These are phyloP conservation scores for Callimorpha dominula DNA, from an alignment of 2,888 invertebrate genomes.

Conservation along the genomic window DNA sequence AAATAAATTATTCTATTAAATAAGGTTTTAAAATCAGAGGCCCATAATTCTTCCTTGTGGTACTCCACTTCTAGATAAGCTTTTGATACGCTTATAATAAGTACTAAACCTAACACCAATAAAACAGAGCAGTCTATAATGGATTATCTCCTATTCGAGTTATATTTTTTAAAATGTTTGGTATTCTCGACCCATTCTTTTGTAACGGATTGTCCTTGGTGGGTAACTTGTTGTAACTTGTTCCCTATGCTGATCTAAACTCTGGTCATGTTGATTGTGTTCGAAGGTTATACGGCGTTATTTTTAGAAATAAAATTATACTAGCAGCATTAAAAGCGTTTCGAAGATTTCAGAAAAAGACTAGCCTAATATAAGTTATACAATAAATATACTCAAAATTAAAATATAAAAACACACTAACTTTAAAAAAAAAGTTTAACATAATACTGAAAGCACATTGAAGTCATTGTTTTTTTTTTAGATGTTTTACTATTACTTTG, in stretches of 20 bases:
- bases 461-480: too few species aligned
- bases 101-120: neutral
- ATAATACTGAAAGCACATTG: too few species aligned
- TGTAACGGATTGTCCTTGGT: neutral
- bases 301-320: conserved; percentile 1
- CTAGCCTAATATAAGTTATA: neutral
- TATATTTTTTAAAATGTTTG: neutral
- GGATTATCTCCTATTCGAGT: neutral
- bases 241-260: conserved; percentile 11
- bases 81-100: neutral
- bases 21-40: neutral
- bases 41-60: neutral
- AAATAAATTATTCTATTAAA: neutral
- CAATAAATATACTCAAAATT: neutral
- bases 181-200: neutral
- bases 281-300: neutral
- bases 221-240: conserved; percentile 20
- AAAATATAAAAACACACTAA: too few species aligned
- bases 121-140: neutral
- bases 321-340: neutral
- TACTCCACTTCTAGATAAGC: neutral
- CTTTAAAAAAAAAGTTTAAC: too few species aligned
- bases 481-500: too few species aligned
- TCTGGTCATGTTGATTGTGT: conserved; percentile 7
- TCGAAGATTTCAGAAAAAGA: neutral